Evolutionary conservation across 2,113 vertebrate species (phyloP).

Genomic region (Indicator indicator): DNA sequence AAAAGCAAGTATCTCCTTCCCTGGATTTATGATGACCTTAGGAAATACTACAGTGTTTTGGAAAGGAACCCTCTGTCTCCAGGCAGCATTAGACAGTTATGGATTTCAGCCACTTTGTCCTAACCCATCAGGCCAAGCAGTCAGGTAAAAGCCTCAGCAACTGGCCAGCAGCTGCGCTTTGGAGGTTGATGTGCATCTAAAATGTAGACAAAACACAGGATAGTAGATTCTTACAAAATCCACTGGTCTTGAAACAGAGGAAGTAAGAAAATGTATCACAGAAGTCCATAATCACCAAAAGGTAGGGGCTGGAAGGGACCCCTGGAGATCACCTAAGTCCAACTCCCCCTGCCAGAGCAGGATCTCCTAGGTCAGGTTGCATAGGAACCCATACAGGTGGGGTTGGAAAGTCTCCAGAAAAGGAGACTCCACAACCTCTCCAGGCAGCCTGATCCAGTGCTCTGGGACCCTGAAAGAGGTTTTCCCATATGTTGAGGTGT

Average conservation of each 20-base stretch:
- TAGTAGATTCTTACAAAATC: neutral
- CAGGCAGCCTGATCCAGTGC: too few relatives aligned
- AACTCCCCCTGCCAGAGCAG: too few relatives aligned
- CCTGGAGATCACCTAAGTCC: too few relatives aligned
- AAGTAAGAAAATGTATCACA: neutral
- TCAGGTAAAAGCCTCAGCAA: neutral
- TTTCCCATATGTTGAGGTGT: too few relatives aligned
- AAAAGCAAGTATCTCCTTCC: neutral
- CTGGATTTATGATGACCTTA: neutral
- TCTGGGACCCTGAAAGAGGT: too few relatives aligned
- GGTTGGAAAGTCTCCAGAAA: too few relatives aligned
- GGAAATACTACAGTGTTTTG: neutral
- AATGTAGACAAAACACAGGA: neutral
- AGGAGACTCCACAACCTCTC: too few relatives aligned
- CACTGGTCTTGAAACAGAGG: neutral
- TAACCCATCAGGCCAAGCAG: neutral
- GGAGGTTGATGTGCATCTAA: neutral
- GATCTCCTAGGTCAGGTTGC: too few relatives aligned
- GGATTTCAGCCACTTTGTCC: neutral
- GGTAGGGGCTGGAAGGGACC: too few relatives aligned
- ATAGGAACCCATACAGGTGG: too few relatives aligned
- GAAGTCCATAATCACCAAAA: too few relatives aligned
- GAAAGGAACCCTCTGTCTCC: neutral
- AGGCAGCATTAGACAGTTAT: neutral
- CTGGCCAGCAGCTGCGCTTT: neutral